Evolutionary conservation across 2,888 invertebrate genomes (phyloP).

Genomic region (Lysandra bellargus): DNA sequence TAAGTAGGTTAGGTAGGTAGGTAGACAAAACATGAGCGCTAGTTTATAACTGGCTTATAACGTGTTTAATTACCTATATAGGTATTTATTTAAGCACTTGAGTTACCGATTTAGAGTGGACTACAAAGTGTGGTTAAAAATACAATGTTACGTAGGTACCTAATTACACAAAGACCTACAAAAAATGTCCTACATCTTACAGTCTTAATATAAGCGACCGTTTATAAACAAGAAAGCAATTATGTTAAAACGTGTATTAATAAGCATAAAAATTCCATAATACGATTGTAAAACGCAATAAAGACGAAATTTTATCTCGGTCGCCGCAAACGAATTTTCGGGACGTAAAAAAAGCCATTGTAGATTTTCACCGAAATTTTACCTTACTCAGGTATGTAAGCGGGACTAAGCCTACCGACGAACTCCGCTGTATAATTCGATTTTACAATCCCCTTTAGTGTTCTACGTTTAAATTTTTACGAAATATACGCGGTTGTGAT

Average conservation of each 20-base stretch:
- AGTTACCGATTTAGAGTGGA: no score
- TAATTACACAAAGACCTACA: no score
- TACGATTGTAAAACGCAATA: conserved; percentile 5
- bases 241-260: not conserved
- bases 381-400: conserved; percentile 11
- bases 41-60: no score
- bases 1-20: not conserved
- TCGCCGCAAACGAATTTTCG: not conserved
- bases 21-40: not conserved
- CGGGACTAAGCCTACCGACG: conserved; percentile 11
- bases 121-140: no score
- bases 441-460: conserved; percentile 20
- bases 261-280: conserved; percentile 9
- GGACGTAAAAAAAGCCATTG: conserved; percentile 10
- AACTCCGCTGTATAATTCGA: conserved; percentile 3
- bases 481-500: not conserved
- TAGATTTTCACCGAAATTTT: conserved; percentile 13
- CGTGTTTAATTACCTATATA: no score
- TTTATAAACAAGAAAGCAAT: not conserved
- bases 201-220: no score
- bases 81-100: no score
- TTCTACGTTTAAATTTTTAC: conserved; percentile 21
- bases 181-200: no score
- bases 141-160: no score
- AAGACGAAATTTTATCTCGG: not conserved